Base-by-base conservation (phyloP, 2,888 invertebrate species). In the Polyommatus iphigenia region DNA sequence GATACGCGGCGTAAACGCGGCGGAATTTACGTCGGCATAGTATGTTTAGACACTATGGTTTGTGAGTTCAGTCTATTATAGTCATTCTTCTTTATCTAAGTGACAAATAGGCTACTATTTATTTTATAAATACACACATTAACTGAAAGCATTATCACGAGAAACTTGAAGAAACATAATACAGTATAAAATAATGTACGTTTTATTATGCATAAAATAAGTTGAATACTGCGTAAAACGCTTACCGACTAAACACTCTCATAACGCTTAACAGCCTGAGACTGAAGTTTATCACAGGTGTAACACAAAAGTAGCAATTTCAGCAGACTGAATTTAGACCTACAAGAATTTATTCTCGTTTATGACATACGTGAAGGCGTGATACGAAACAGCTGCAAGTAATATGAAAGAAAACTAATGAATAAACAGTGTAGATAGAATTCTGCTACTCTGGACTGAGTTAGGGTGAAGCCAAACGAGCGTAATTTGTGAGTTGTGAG, bases 191-290 rank as follows among this genome's bases (percentile, higher is more conserved):
- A 36, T 4, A 54, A 54, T 24, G 18, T 36, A 71, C 18, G 15
- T 62, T 24, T 62, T 62, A 62, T 62, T 24, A 62, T 62, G 62
- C 20, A 62, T 62, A 62, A 62, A 62, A n/a, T n/a, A n/a, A 62
- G 62, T 62, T 15, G 29, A 71, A 71, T 15, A 6, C 36, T 36
- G 36, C 71, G 36, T 71, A 71, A 71, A 71, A 36, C 71, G 36
- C 18, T 71, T 32, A 71, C 8, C 5, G 71, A 36, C 71, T 71
- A 71, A 71, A 71, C 32, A 36, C 71, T 71, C 7, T 32, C 71
- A 36, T 71, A 36, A 71, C 71, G 7, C 32, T 18, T 36, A 71
- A 71, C 32, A 71, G 71, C 32, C 1, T 71, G 8, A 62, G 62
- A 20, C 20, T 62, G 62, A 62, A 62, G 24, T 24, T 62, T 62